Evolutionary conservation across 2,888 invertebrate genomes (phyloP), one percentile per base, ranked within the genome.

Genomic region (Morpho deidamia): DNA sequence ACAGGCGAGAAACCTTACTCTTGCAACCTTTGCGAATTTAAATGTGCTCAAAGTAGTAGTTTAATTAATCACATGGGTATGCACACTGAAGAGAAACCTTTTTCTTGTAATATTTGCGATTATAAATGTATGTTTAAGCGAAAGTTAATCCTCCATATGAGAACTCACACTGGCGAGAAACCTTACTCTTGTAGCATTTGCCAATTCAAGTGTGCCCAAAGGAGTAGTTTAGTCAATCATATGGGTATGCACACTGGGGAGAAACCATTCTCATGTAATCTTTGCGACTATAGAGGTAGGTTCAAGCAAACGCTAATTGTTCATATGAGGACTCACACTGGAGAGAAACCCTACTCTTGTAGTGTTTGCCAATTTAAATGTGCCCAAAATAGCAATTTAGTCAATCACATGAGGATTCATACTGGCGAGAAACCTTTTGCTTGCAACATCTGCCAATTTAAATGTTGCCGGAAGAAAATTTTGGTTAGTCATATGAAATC

Each of bases 81-180:
- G 8, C 59, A 62, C 14, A 57, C 55, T 1, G 60, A 56, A 5
- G 56, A 62, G 11, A 62, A 54, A 11, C 61, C 60, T 7, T 59
- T 53, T 43, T 32, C 52, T 0, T 63, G 64, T 49, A 44, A 59
- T 8, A 55, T 54, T 11, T 65, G 64, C 50, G 33, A 51, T 12
- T 56, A 53, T 49, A 53, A 53, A 47, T 40, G 23, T 47, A 11
- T 5, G 8, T 8, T 8, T 7, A 39, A 23, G 10, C n/a, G 32
- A n/a, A 7, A 32, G 7, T 32, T 47, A 32, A 9, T 7, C 2
- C 23, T 9, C 11, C 47, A 47, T 47, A 39, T 49, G 23, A 39
- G 11, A 8, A 48, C 39, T 11, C 53, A 53, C 40, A 23, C 43
- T 9, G 53, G 48, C 7, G 48, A 40, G 2, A 40, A 38, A 9